A percentile compares a stretch with the other conserved stretches of the same genome.
phyloP scores from a whole-genome alignment of 2,797 vertebrate species.

The Hemitrygon akajei region DNA sequence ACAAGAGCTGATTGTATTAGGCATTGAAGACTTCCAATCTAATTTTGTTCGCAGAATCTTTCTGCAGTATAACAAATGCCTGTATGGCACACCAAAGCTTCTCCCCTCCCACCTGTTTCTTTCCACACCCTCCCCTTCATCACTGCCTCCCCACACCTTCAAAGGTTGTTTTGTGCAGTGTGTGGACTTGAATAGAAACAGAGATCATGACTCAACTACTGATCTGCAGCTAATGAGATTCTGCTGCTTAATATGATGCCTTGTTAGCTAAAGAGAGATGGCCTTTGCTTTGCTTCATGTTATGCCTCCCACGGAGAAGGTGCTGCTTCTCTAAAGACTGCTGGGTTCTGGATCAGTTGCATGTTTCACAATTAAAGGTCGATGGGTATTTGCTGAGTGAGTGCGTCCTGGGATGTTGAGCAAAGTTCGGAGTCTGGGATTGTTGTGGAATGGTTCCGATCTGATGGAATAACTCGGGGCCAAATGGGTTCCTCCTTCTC shows the following conservation, averaged over 20 bases:
- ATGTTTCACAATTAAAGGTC: background rate
- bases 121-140: background rate
- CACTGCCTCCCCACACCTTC: background rate
- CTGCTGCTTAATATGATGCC: background rate
- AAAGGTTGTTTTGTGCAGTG: background rate
- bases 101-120: background rate
- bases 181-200: background rate
- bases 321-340: too few relatives aligned
- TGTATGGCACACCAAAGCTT: background rate
- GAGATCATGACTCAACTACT: background rate
- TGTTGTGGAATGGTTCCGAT: background rate
- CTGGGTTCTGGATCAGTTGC: background rate
- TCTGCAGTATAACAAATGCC: background rate
- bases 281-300: background rate
- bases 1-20: background rate
- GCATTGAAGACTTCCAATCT: too few relatives aligned
- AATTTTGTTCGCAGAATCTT: background rate
- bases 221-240: background rate
- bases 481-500: background rate
- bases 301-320: background rate
- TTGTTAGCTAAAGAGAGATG: background rate
- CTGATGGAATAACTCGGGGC: background rate
- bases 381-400: background rate
- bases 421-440: background rate
- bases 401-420: background rate